Base-by-base conservation (phyloP, 2,888 invertebrate genomes). In the Lithophane leautieri region DNA sequence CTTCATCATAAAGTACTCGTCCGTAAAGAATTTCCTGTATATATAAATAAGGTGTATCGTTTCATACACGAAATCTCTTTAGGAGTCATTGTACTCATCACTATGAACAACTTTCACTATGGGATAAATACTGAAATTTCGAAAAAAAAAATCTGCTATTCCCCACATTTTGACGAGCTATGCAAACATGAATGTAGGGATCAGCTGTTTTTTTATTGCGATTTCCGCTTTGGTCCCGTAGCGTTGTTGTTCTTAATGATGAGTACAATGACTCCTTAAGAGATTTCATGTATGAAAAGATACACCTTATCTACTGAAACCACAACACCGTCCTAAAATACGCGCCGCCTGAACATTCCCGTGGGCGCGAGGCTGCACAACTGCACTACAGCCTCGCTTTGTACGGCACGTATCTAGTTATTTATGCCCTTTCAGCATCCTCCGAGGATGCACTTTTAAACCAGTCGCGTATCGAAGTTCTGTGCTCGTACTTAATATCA, bases 381-480 rank as follows among this genome's bases (percentile, higher is more conserved):
- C 67, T 14, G 44, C 81, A 62, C 58, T 77, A 54, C n/a, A 50
- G 54, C 42, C 78, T 28, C 14, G 68, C 68, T 79, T 81, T 77
- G 70, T 75, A 42, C 62, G 66, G 56, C 85, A 76, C 78, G 76
- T 85, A 63, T 75, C 79, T 78, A 73, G 72, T 85, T 85, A 87
- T 87, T 86, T 85, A 86, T 86, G 86, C 74, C 78, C 34, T 85
- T 82, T 75, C 83, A 79, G 73, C 67, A 65, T 73, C 34, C 70
- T 47, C 61, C 67, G 28, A 86, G 79, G 62, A 82, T 87, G 86
- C 79, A 85, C 63, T 79, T 79, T 87, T 79, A 70, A 67, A 70
- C 52, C 58, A 70, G 71, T 60, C 84, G 73, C 70, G 67, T 82
- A 79, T 85, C 79, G 75, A 70, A 70, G 60, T 47, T 60, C 67